Evolutionary conservation across 1,140 invertebrate genomes (phyloP).

Genomic region (Laupala kohalensis): DNA sequence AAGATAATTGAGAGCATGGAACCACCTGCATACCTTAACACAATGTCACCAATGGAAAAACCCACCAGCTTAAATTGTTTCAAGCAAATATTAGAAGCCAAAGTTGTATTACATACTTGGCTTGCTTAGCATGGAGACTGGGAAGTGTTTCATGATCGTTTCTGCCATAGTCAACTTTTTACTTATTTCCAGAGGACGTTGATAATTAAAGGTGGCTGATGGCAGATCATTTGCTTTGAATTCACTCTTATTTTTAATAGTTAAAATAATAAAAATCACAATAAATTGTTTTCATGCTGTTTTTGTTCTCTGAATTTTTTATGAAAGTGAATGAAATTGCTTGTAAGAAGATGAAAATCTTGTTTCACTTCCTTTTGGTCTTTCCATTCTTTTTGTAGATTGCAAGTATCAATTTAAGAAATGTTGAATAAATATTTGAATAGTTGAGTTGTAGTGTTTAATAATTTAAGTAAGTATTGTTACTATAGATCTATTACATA

Average conservation of each 20-base stretch:
- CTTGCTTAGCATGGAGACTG: constrained; percentile 5
- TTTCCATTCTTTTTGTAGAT: neutral
- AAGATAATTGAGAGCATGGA: neutral
- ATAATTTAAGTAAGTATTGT: neutral
- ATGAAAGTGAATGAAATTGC: no score
- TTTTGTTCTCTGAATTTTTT: no score
- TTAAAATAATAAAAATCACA: no score
- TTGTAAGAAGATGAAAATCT: no score
- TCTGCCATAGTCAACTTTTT: no score
- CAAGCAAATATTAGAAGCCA: neutral
- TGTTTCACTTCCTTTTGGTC: neutral
- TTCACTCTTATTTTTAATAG: no score
- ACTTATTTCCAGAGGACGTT: no score
- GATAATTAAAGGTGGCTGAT: no score
- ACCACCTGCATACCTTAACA: neutral
- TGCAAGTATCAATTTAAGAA: neutral
- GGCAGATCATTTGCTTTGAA: no score
- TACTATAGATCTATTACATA: neutral
- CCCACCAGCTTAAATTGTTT: neutral
- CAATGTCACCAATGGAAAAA: neutral
- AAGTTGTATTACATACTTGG: constrained; percentile 1
- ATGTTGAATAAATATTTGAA: neutral
- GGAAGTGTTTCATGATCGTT: neutral
- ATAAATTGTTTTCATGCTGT: no score
- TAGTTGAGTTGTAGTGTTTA: neutral